phyloP scores from a whole-genome alignment of 2,113 vertebrate species.

The Holacanthus passer region DNA sequence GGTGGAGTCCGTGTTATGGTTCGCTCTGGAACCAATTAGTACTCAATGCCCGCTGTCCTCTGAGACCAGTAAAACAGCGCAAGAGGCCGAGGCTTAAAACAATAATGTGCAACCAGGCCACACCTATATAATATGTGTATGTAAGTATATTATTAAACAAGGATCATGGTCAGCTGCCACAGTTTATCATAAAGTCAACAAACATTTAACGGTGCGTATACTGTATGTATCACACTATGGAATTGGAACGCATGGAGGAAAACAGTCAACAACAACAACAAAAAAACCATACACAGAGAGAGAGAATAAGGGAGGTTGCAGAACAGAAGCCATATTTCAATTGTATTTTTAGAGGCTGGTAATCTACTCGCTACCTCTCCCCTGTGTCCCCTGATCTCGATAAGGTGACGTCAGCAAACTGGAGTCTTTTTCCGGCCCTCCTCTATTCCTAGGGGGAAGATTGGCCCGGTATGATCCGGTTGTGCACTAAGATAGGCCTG shows the following conservation, averaged over 20 bases:
- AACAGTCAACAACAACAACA: constrained; percentile 28
- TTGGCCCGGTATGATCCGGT: constrained; percentile 67
- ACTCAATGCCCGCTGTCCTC: constrained; percentile 82
- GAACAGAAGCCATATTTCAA: constrained; percentile 70
- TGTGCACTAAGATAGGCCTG: constrained; percentile 46
- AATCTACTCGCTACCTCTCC: constrained; percentile 66
- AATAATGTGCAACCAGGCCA: constrained; percentile 84
- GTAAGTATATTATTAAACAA: constrained; percentile 54
- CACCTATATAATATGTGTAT: constrained; percentile 56
- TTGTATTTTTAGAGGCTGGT: constrained; percentile 74
- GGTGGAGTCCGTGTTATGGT: constrained; percentile 87
- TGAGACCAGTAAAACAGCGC: constrained; percentile 84
- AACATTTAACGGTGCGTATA: constrained; percentile 19
- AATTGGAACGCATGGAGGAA: constrained; percentile 11
- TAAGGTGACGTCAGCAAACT: constrained; percentile 72
- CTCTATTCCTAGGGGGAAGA: constrained; percentile 74
- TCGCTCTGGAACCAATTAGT: constrained; percentile 98
- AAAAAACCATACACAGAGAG: constrained; percentile 16
- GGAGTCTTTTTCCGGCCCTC: constrained; percentile 69
- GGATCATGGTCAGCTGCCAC: constrained; percentile 46
- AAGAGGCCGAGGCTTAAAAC: constrained; percentile 85
- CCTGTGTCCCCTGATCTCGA: constrained; percentile 65
- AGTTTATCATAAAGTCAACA: constrained; percentile 44
- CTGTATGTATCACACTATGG: not conserved
- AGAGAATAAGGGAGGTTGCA: constrained; percentile 45